These are phyloP conservation scores for Calyptomena viridis DNA, from an alignment of 2,113 vertebrate species.

Conservation along the genomic window DNA sequence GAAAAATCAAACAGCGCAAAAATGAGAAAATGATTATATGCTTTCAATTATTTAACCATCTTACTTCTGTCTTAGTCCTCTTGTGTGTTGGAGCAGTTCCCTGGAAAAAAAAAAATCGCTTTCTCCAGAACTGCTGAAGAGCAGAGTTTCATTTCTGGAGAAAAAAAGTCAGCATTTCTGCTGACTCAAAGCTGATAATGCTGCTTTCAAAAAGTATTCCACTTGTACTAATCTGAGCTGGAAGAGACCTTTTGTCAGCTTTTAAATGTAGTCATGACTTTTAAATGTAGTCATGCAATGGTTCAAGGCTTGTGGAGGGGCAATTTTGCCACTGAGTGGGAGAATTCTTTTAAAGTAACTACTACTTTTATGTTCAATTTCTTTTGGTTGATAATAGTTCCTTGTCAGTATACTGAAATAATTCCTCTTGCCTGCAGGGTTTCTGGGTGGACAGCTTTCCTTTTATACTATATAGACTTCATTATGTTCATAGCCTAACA, in stretches of 20 bases:
- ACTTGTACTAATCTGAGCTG: neutral
- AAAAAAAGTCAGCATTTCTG: neutral
- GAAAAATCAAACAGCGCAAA: neutral
- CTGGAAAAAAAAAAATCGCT: neutral
- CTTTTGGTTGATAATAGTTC: neutral
- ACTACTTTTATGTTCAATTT: neutral
- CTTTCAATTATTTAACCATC: neutral
- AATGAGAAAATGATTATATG: neutral
- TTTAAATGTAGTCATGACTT: neutral
- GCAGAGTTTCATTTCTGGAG: constrained; percentile 14
- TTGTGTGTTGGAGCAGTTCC: neutral
- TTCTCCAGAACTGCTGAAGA: neutral
- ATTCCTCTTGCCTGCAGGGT: neutral
- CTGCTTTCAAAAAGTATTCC: neutral
- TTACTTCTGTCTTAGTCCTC: neutral
- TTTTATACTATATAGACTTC: neutral
- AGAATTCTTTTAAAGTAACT: neutral
- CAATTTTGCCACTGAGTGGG: neutral
- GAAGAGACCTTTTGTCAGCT: neutral
- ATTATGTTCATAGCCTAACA: neutral
- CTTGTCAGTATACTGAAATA: neutral
- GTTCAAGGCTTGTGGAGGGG: neutral
- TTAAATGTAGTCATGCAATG: neutral
- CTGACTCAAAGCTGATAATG: neutral
- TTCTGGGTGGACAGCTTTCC: neutral